A percentile compares a stretch with the other conserved stretches of the same genome.
These are phyloP conservation scores for Eira barbara DNA, from an alignment of 2,113 vertebrate genomes.

Conservation along the genomic window DNA sequence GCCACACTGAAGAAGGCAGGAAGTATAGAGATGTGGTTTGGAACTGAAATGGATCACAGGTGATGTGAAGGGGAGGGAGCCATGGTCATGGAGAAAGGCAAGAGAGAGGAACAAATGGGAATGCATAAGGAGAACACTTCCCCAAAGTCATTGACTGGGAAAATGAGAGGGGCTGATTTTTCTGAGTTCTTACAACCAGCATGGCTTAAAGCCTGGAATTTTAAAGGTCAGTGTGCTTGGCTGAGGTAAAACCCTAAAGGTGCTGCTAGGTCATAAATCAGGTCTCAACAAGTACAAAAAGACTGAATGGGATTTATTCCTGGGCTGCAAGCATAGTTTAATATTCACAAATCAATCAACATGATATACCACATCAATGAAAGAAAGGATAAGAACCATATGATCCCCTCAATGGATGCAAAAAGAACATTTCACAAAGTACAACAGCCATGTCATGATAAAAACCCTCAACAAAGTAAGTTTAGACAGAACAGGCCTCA, in stretches of 20 bases:
- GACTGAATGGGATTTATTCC: neutral
- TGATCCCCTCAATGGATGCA: neutral
- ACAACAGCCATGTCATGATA: neutral
- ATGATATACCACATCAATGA: neutral
- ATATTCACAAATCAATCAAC: neutral
- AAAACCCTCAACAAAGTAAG: neutral
- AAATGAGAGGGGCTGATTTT: neutral
- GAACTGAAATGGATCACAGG: neutral
- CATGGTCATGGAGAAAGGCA: neutral
- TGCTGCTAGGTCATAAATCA: neutral
- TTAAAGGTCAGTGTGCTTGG: neutral
- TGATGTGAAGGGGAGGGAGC: neutral
- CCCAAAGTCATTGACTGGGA: neutral
- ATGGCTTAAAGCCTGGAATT: neutral
- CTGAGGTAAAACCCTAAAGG: neutral
- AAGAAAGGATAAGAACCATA: neutral
- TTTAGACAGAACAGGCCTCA: neutral
- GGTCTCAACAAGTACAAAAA: neutral
- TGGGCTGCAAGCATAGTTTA: neutral
- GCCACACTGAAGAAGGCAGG: neutral
- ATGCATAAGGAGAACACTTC: neutral
- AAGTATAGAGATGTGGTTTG: neutral
- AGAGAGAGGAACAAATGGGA: neutral
- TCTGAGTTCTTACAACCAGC: neutral
- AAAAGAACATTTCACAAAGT: neutral